Base-by-base conservation (phyloP, 2,888 invertebrate genomes). In the Watsonalla binaria region DNA sequence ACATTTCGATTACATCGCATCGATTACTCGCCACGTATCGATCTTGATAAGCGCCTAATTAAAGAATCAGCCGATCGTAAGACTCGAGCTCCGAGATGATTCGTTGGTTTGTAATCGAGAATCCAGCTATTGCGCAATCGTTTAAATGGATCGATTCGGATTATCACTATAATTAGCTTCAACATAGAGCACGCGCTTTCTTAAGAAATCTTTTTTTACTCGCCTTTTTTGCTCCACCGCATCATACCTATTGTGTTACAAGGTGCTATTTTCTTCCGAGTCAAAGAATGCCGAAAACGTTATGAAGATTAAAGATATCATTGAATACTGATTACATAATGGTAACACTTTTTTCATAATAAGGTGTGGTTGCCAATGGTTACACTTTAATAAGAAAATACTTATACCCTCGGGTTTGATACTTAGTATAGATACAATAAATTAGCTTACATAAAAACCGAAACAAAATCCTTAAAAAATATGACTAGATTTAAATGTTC, bases 131-230 rank as follows among this genome's bases (percentile, higher is more conserved):
- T 84, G 80, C 78, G 80, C 81, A 86, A 84, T 85, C 74, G 77
- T 77, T 74, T 78, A 84, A 85, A 83, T 81, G 80, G 84, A 86
- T 86, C 80, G 80, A 82, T 82, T 84, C 73, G 72, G 77, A 82
- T 84, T 82, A 82, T 78, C 70, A 76, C 78, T 85, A 81, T 84
- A 86, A 86, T 86, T 85, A 84, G 77, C 79, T 81, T 76, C 74
- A 70, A 76, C 75, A 80, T 78, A 82, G 76, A 74, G 73, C 75
- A 73, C 74, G 72, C 71, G 74, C 74, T 78, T 81, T 79, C 75
- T 70, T 71, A 60, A 64, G 69, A 76, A 76, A 72, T 70, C 66
- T 72, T 76, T 76, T 78, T 76, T 74, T 37, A 15, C 15, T 71
- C 66, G 57, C 57, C 57, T 63, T 66, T 76, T 78, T 64, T 72